Conservation (phyloP, 2,888 invertebrate species). For the Sesamia inferens region DNA sequence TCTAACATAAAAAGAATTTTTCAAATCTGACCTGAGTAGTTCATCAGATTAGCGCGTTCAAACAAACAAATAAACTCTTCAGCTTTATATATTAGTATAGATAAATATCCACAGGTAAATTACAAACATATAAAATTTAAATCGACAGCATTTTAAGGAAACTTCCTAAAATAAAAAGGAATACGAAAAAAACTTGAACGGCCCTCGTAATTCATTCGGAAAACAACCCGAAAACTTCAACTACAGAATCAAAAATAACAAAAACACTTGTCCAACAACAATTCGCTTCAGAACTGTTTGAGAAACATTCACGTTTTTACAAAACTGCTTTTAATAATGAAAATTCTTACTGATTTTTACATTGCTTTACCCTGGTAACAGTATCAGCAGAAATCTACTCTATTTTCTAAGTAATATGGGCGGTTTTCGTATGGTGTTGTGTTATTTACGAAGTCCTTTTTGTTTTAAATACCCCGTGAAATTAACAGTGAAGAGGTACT, state of each 20-base stretch:
- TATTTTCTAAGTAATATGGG: fast-evolving
- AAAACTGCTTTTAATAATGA: constrained; percentile 56
- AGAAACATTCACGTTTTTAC: constrained; percentile 46
- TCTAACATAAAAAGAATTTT: no score
- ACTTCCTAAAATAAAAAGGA: neutral
- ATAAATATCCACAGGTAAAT: no score
- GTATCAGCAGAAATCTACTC: neutral
- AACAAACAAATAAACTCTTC: no score
- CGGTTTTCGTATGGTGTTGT: neutral
- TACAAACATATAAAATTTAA: no score
- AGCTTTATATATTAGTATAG: no score
- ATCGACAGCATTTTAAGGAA: neutral
- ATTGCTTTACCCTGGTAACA: neutral
- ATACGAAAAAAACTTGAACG: neutral
- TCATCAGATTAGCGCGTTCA: no score
- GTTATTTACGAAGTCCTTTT: constrained; percentile 23
- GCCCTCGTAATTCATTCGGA: constrained; percentile 33
- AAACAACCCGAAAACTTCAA: constrained; percentile 27
- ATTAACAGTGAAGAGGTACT: constrained; percentile 45
- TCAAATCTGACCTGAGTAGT: no score
- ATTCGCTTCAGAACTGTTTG: constrained; percentile 34
- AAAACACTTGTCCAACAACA: constrained; percentile 44
- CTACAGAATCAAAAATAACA: constrained; percentile 32
- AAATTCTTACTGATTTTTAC: constrained; percentile 44
- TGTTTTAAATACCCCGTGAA: constrained; percentile 44